These are phyloP conservation scores for Cremastobaeus sp. DNA, from an alignment of 2,888 invertebrate genomes.

Conservation along the genomic window DNA sequence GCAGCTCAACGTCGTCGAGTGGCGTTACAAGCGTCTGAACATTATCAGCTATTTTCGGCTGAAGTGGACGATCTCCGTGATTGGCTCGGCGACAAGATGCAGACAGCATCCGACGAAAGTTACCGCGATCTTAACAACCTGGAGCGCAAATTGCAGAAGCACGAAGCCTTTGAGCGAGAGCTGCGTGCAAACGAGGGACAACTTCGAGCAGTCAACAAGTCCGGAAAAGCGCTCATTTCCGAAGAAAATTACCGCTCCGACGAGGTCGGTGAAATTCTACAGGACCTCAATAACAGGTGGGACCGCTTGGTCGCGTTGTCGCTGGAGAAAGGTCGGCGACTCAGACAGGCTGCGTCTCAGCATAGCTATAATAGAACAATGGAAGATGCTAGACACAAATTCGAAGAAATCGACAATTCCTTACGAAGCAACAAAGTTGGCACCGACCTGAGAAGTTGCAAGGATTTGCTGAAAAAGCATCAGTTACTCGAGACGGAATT, in stretches of 20 bases:
- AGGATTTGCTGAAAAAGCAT: constrained; percentile 92
- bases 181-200: constrained; percentile 96
- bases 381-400: constrained; percentile 92
- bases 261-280: constrained; percentile 84
- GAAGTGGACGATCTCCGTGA: constrained; percentile 93
- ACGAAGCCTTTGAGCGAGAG: constrained; percentile 97
- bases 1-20: constrained; percentile 86
- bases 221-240: constrained; percentile 85
- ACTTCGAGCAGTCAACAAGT: constrained; percentile 90
- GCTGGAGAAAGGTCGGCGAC: constrained; percentile 83
- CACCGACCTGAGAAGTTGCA: constrained; percentile 93
- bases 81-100: constrained; percentile 95
- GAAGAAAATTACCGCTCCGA: constrained; percentile 85
- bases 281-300: constrained; percentile 86
- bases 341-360: constrained; percentile 93
- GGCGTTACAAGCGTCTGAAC: constrained; percentile 89
- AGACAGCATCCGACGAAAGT: constrained; percentile 94
- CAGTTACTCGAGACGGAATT: constrained; percentile 93
- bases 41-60: constrained; percentile 94
- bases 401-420: constrained; percentile 90
- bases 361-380: constrained; percentile 88
- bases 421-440: constrained; percentile 91
- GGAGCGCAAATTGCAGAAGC: constrained; percentile 95
- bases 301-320: constrained; percentile 85
- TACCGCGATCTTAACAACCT: constrained; percentile 93